A percentile compares a stretch with the other conserved stretches of the same genome.
phyloP scores from a whole-genome alignment of 2,888 invertebrate species.

The Scrobipalpa costella region DNA sequence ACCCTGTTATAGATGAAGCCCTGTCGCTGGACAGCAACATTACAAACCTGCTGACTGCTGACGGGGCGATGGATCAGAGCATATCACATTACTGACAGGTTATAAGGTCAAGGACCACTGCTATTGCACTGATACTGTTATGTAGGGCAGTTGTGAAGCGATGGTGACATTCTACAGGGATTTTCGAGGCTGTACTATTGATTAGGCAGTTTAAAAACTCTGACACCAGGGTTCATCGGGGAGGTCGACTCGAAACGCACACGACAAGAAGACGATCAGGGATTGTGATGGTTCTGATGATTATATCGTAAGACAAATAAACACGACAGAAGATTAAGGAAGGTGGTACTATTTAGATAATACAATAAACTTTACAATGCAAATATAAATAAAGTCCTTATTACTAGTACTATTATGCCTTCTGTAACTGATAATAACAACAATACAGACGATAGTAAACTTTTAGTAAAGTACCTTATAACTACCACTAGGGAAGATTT shows the following conservation, averaged over 20 bases:
- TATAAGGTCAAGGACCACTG: constrained; percentile 39
- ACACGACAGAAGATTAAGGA: too few relatives aligned
- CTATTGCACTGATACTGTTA: constrained; percentile 20
- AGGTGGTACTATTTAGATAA: too few relatives aligned
- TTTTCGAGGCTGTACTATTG: too few relatives aligned
- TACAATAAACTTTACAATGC: too few relatives aligned
- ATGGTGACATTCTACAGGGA: background rate
- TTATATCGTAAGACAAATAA: too few relatives aligned
- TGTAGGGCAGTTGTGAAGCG: background rate
- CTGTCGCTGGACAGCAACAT: constrained; percentile 26
- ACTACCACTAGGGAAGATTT: background rate
- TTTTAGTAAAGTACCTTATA: background rate
- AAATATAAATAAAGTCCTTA: too few relatives aligned
- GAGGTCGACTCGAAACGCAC: too few relatives aligned
- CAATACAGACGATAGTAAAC: background rate
- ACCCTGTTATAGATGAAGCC: constrained; percentile 29
- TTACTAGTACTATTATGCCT: too few relatives aligned
- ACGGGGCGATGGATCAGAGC: constrained; percentile 13
- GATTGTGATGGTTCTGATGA: too few relatives aligned
- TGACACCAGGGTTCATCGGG: too few relatives aligned
- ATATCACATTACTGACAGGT: constrained; percentile 28
- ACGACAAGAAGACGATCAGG: too few relatives aligned
- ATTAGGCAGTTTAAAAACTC: too few relatives aligned
- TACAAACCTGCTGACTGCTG: constrained; percentile 20
- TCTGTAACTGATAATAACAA: background rate